Base-by-base conservation (phyloP, 2,888 invertebrate species). In the Clanis bilineata region DNA sequence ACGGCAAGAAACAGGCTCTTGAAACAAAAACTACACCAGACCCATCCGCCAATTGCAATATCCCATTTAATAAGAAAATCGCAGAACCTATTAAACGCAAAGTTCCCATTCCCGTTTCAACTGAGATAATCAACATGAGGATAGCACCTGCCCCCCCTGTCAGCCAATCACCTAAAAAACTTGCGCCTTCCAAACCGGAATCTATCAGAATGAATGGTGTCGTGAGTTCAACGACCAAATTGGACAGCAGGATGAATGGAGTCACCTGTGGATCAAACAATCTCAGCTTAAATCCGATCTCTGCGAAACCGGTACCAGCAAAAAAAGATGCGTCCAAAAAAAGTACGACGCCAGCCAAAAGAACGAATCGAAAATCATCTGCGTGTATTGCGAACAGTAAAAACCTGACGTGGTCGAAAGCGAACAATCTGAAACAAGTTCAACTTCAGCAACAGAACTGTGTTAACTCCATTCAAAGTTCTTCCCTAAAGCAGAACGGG, bases 201-300 rank as follows among this genome's bases (percentile, higher is more conserved):
- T 71, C 77, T 10, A 67, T 74, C 21, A 84, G 78, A 78, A 71
- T 81, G 54, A 88, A 88, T 51, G 87, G 86, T 57, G 73, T 89
- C 15, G 90, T 90, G 28, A 90, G 89, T 59, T 90, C 91, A 36
- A 90, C 90, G 22, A 91, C 91, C 15, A 91, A 88, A 76, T 68
- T 91, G 65, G 91, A 91, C 69, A 88, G 84, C 64, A 83, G 83
- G 74, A 92, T 92, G 88, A 90, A 92, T 64, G 89, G 90, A 59
- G 92, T 91, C 12, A 91, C 89, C 56, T 87, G 83, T 68, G 92
- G 92, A 62, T 91, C 92, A 39, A 92, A 92, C 68, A 92, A 91
- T 70, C 78, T 89, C 61, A 87, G 80, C 64, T 71, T 92, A 66
- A 88, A 83, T 68, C 71, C 80, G 43, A 76, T 81, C 39, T 69